These are phyloP conservation scores for Mycalesis mineus DNA, from an alignment of 2,888 invertebrate species.

Conservation along the genomic window DNA sequence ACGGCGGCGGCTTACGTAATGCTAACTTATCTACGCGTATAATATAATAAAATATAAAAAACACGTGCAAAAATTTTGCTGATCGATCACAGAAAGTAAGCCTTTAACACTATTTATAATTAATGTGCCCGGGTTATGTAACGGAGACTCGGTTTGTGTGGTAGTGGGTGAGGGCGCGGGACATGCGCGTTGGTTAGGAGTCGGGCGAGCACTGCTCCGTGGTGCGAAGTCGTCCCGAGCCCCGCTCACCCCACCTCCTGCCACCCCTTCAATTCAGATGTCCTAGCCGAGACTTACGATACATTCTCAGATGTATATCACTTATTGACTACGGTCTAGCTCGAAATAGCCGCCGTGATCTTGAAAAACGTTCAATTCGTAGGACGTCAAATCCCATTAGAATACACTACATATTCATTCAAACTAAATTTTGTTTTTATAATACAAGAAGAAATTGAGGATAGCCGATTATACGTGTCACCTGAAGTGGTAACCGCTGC, in stretches of 20 bases:
- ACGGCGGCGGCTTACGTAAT: constrained; percentile 75
- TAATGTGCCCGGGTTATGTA: constrained; percentile 67
- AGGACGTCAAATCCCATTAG: too few species aligned
- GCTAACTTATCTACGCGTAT: constrained; percentile 55
- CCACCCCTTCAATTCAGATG: constrained; percentile 28
- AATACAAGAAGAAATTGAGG: too few species aligned
- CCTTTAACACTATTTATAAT: constrained; percentile 64
- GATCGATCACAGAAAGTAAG: constrained; percentile 72
- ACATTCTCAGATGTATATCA: background rate
- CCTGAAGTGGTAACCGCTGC: too few species aligned
- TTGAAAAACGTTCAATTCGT: too few species aligned
- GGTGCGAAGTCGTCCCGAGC: constrained; percentile 30
- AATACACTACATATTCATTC: too few species aligned
- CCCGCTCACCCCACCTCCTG: constrained; percentile 29
- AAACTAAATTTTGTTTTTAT: too few species aligned
- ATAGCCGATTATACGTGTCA: too few species aligned
- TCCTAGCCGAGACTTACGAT: constrained; percentile 20
- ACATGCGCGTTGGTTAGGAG: constrained; percentile 68
- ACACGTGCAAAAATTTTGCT: constrained; percentile 64
- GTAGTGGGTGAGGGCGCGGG: constrained; percentile 51
- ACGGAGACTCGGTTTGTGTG: constrained; percentile 58
- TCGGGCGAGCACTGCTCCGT: constrained; percentile 68
- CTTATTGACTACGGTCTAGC: background rate
- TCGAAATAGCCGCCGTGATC: too few species aligned
- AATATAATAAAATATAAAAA: constrained; percentile 47